Evolutionary conservation across 1,140 invertebrate genomes (phyloP), one percentile per base, ranked within the genome.

Genomic region (Pectinophora gossypiella): DNA sequence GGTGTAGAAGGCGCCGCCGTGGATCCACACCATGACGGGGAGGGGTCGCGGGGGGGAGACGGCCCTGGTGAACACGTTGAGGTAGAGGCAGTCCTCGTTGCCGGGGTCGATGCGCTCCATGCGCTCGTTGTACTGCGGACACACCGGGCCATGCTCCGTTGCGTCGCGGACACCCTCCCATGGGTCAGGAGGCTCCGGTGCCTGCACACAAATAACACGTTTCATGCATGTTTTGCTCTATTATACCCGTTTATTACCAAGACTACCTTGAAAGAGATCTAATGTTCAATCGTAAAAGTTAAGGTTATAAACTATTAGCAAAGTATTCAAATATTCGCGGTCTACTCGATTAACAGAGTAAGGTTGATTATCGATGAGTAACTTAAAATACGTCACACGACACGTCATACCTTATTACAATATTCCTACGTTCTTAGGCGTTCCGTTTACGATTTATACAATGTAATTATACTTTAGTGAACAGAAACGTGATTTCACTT

Each of bases 1-100:
- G 27, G 86, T 87, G 40, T 90, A 88, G 56, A 94, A 94, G 12
- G 88, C 89, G 10, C 94, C 94, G 0, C 94, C 94, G 70, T 95
- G 92, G 16, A 95, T 90, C 90, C 91, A 96, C 0, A 95, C 88
- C 89, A 95, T 91, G 0, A 95, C 93, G 0, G 93, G 90, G 50
- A 89, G 87, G 12, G 64, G 74, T 21, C 61, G 54, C 0, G 61
- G 16, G 0, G 77, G 71, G 1, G 42, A 59, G 0, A 78, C 19
- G 20, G 55, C 61, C 56, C 89, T 91, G 10, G 90, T 88, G 70
- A 91, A 94, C 0, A 95, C 90, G 64, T 95, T 95, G 12, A 95
- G 76, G 68, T 92, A 93, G 0, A 95, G 89, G 64, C 94, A 95
- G 64, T 95, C 93, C 71, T 92, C 91, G 22, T 84, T 72, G 0